Evolutionary conservation across 2,797 vertebrate genomes (phyloP).

Genomic region (Parauchenoglanis ngamensis): DNA sequence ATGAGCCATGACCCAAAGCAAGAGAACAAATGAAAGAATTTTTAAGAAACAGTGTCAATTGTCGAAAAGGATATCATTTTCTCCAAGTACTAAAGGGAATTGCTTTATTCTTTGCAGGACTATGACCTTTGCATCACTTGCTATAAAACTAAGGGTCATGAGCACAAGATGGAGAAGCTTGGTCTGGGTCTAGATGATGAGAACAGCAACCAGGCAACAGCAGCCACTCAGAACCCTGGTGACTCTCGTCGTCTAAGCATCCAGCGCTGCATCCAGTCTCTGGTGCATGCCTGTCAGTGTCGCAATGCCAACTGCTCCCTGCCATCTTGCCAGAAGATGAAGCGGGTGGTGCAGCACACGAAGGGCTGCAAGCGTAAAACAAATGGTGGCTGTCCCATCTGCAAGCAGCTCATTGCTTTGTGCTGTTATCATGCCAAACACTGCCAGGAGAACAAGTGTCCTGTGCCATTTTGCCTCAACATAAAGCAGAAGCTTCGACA

Average conservation of each 20-base stretch:
- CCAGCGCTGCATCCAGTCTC: conserved; percentile 96
- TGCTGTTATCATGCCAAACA: conserved; percentile 99
- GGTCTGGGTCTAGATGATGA: conserved; percentile 95
- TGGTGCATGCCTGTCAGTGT: conserved; percentile 97
- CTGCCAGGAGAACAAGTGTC: conserved; percentile 99
- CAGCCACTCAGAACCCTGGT: conserved; percentile 91
- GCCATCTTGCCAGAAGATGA: conserved; percentile 99
- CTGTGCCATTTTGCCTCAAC: conserved; percentile 97
- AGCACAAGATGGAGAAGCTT: conserved; percentile 98
- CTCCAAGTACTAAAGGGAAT: background rate
- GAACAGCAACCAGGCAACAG: conserved; percentile 87
- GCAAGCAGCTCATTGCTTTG: conserved; percentile 97
- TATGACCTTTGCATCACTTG: conserved; percentile 97
- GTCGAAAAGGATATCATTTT: background rate
- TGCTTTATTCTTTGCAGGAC: conserved; percentile 75
- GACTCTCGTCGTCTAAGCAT: conserved; percentile 96
- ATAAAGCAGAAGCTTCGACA: conserved; percentile 98
- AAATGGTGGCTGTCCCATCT: conserved; percentile 95
- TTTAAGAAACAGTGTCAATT: background rate
- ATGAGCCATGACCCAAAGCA: background rate
- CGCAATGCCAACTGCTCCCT: conserved; percentile 97
- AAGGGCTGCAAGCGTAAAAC: conserved; percentile 98
- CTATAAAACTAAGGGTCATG: conserved; percentile 95
- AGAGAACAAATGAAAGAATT: background rate
- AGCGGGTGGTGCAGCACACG: conserved; percentile 95